Percentiles rank a stretch among this genome's conserved stretches.
phyloP scores from a whole-genome alignment of 2,888 invertebrate genomes.

The Formica aserva region DNA sequence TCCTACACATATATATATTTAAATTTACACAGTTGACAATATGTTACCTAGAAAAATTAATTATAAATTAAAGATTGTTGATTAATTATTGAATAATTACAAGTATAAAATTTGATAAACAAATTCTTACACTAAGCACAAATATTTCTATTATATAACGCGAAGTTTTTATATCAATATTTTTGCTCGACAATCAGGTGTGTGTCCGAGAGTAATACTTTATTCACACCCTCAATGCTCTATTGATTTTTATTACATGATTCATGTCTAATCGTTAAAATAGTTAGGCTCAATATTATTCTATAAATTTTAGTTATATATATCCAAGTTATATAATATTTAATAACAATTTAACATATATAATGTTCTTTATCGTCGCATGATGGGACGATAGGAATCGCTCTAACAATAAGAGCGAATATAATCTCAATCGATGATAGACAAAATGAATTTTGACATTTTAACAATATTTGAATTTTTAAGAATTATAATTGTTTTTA shows the following conservation, averaged over 20 bases:
- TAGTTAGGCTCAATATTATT: background rate
- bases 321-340: background rate
- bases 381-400: background rate
- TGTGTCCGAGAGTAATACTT: conserved; percentile 22
- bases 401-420: background rate
- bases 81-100: background rate
- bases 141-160: background rate
- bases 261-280: conserved; percentile 22
- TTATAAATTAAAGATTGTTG: background rate
- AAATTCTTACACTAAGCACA: background rate
- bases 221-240: conserved; percentile 36
- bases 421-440: background rate
- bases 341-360: background rate
- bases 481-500: background rate
- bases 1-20: background rate
- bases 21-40: background rate
- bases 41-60: background rate
- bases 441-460: background rate
- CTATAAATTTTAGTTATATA: conserved; percentile 3
- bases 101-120: background rate
- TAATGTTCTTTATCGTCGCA: background rate
- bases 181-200: conserved; percentile 23
- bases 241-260: conserved; percentile 48
- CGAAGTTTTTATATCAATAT: background rate
- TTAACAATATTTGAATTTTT: background rate